Percentiles rank a stretch among this genome's conserved stretches.
phyloP scores from a whole-genome alignment of 2,888 invertebrate species.

The Cataglyphis livida region DNA sequence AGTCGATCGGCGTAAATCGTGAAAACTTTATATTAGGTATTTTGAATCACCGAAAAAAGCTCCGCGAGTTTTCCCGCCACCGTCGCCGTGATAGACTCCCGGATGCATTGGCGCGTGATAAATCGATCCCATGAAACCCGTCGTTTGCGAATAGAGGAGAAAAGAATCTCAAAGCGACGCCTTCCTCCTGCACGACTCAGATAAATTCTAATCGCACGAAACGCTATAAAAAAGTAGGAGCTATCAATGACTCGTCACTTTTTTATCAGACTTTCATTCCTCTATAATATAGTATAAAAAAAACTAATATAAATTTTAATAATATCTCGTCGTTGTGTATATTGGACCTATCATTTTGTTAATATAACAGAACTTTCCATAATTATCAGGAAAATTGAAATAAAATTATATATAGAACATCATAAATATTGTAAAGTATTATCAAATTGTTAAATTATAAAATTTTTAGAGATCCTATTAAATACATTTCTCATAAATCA shows the following conservation, averaged over 20 bases:
- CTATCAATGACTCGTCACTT: conserved; percentile 9
- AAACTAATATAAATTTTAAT: background rate
- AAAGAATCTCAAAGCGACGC: conserved; percentile 39
- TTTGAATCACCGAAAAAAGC: conserved; percentile 41
- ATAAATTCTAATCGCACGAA: conserved; percentile 45
- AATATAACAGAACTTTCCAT: background rate
- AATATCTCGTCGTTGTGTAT: background rate
- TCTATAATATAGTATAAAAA: too few relatives aligned
- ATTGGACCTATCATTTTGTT: background rate
- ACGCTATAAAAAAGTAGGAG: conserved; percentile 5
- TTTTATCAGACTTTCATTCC: background rate
- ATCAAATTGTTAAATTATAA: background rate
- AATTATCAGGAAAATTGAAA: background rate
- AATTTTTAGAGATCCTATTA: background rate
- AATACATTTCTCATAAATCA: background rate
- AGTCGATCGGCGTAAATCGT: conserved; percentile 62
- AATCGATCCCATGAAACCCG: conserved; percentile 47
- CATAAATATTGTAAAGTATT: background rate
- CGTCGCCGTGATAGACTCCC: conserved; percentile 36
- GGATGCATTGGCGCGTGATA: conserved; percentile 50
- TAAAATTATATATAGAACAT: background rate
- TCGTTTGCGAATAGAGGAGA: conserved; percentile 25
- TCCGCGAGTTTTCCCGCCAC: conserved; percentile 24
- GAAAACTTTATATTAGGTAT: conserved; percentile 63
- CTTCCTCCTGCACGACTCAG: conserved; percentile 11